Conservation (phyloP, 2,797 vertebrate species). For the Tiaroga cobitis region DNA sequence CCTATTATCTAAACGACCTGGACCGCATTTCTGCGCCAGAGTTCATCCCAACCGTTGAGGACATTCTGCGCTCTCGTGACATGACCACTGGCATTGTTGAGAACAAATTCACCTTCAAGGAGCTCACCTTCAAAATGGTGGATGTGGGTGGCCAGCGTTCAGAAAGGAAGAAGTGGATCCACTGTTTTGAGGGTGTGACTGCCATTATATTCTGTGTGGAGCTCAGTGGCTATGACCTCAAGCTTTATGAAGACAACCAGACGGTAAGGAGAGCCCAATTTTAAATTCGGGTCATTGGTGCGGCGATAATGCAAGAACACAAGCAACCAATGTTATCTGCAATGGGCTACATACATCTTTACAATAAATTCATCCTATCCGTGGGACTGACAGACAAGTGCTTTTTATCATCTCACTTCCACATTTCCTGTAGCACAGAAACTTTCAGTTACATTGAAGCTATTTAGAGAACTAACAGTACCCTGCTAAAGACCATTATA, state of each 20-base stretch:
- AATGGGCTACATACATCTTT: conserved; percentile 7
- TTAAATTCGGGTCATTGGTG: conserved; percentile 3
- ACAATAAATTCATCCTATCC: conserved; percentile 29
- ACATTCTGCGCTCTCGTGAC: conserved; percentile 97
- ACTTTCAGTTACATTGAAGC: conserved; percentile 13
- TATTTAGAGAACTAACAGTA: conserved; percentile 2
- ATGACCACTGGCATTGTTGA: conserved; percentile 99
- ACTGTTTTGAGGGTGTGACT: conserved; percentile 98
- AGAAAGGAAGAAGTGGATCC: conserved; percentile 99
- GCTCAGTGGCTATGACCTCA: conserved; percentile 98
- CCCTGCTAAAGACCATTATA: background rate
- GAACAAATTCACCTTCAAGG: conserved; percentile 99
- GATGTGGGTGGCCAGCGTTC: conserved; percentile 98
- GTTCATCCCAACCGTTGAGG: conserved; percentile 97
- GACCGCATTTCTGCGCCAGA: conserved; percentile 93
- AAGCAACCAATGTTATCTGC: conserved; percentile 30
- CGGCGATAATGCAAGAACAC: conserved; percentile 18
- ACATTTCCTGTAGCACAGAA: conserved; percentile 43
- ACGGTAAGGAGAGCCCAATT: conserved; percentile 83
- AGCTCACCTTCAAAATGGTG: conserved; percentile 99
- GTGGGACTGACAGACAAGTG: conserved; percentile 13
- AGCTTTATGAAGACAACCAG: conserved; percentile 99
- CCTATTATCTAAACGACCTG: conserved; percentile 98
- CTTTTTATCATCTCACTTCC: conserved; percentile 49
- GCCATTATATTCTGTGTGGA: conserved; percentile 99